Evolutionary conservation across 2,113 vertebrate species (phyloP).

Genomic region (Ptilonorhynchus violaceus): DNA sequence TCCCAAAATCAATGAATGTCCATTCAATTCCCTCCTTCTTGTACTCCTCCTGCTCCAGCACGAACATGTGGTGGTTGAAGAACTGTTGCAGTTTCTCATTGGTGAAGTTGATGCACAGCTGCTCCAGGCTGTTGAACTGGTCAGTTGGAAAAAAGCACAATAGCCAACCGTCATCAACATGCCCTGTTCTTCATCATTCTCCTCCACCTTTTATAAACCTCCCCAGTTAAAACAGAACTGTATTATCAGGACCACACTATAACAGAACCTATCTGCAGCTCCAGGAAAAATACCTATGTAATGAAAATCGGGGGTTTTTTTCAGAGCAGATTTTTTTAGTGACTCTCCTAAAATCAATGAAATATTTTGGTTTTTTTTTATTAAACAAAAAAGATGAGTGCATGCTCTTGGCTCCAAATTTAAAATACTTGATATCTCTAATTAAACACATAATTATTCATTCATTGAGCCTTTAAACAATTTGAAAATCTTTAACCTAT

Average conservation of each 20-base stretch:
- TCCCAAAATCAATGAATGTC: slow-evolving; percentile 48
- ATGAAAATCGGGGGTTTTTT: background rate
- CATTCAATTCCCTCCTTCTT: slow-evolving; percentile 60
- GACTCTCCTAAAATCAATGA: background rate
- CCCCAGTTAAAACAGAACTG: background rate
- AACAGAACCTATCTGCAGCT: background rate
- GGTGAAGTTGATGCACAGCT: slow-evolving; percentile 89
- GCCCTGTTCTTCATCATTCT: background rate
- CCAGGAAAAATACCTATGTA: background rate
- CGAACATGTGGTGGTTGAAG: slow-evolving; percentile 85
- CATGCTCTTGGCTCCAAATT: background rate
- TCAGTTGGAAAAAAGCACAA: background rate
- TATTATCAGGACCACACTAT: background rate
- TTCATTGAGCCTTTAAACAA: background rate
- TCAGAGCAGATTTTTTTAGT: background rate
- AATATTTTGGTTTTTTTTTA: background rate
- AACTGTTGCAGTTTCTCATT: slow-evolving; percentile 91
- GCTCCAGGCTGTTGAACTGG: slow-evolving; percentile 88
- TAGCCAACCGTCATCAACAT: background rate
- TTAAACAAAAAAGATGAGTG: background rate
- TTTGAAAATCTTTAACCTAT: background rate
- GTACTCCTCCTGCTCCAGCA: slow-evolving; percentile 66
- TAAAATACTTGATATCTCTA: background rate
- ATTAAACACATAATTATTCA: background rate
- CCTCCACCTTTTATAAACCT: background rate